These are phyloP conservation scores for Scyliorhinus canicula DNA, from an alignment of 2,797 vertebrate species.

Conservation along the genomic window DNA sequence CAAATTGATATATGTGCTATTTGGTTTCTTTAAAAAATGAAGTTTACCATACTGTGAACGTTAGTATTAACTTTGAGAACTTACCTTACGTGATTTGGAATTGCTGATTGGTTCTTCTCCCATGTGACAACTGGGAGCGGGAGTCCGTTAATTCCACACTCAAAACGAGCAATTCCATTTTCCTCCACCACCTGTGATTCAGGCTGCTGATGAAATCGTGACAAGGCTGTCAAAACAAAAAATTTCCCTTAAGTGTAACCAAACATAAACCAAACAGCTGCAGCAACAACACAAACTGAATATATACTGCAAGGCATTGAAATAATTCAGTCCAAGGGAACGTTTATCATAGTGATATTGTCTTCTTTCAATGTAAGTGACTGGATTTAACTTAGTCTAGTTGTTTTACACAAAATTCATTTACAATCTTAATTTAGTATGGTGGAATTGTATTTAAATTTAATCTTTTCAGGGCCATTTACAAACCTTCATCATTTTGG, in stretches of 20 bases:
- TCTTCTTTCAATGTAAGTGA: neutral
- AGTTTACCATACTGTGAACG: neutral
- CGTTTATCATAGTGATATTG: neutral
- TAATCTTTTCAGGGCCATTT: neutral
- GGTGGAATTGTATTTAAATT: neutral
- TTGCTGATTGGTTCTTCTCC: conserved; percentile 72
- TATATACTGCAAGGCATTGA: neutral
- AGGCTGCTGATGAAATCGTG: conserved; percentile 75
- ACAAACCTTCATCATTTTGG: neutral
- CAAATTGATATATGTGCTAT: neutral
- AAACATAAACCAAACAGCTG: neutral
- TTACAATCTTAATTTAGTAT: neutral
- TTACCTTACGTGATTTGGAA: conserved; percentile 73
- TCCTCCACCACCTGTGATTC: conserved; percentile 66
- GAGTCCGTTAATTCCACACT: conserved; percentile 78
- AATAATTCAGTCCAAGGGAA: neutral
- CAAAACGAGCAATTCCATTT: conserved; percentile 76
- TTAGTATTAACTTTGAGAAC: conserved; percentile 29
- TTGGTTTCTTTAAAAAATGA: neutral
- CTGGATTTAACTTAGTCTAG: neutral
- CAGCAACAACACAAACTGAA: neutral
- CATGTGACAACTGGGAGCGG: conserved; percentile 79
- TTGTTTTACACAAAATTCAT: neutral
- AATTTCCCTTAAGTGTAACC: neutral
- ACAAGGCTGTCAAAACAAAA: conserved; percentile 62